phyloP scores from a whole-genome alignment of 2,113 vertebrate genomes.

The Lipophrys pholis region DNA sequence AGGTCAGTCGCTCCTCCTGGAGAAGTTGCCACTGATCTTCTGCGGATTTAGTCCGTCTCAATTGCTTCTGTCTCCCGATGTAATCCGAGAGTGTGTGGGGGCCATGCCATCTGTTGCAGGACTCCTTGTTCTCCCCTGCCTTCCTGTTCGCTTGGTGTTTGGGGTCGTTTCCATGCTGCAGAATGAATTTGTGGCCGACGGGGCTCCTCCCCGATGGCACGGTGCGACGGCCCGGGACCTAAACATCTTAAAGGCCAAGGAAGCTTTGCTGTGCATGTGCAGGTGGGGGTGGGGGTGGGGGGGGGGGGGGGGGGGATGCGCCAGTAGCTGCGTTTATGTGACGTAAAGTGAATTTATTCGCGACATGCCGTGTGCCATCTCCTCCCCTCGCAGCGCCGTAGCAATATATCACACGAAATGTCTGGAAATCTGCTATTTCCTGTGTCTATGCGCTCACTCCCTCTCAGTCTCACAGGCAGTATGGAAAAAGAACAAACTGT shows the following conservation, averaged over 20 bases:
- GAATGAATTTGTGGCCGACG: background rate
- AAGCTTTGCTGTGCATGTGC: background rate
- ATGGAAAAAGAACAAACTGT: constrained; percentile 61
- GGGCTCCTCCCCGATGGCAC: too few species aligned
- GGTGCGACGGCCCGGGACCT: too few species aligned
- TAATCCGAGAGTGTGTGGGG: constrained; percentile 13
- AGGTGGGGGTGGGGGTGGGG: too few species aligned
- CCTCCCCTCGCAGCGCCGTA: constrained; percentile 31
- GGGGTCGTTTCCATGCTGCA: background rate
- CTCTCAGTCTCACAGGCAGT: constrained; percentile 21
- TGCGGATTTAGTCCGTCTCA: constrained; percentile 2
- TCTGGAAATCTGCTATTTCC: constrained; percentile 63
- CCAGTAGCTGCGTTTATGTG: constrained; percentile 16
- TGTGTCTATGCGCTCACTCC: constrained; percentile 49
- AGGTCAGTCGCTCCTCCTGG: background rate
- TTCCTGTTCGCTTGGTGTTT: background rate
- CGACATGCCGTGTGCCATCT: constrained; percentile 39
- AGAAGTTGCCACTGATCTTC: background rate
- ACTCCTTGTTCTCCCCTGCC: background rate
- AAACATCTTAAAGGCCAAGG: too few species aligned
- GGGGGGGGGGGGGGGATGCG: background rate
- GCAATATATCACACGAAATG: constrained; percentile 56
- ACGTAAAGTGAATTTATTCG: constrained; percentile 35
- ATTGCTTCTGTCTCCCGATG: background rate
- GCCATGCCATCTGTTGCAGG: background rate